Percentiles rank a stretch among this genome's conserved stretches.
These are phyloP conservation scores for Xanthorhoe spadicearia DNA, from an alignment of 2,888 invertebrate genomes.

Conservation along the genomic window DNA sequence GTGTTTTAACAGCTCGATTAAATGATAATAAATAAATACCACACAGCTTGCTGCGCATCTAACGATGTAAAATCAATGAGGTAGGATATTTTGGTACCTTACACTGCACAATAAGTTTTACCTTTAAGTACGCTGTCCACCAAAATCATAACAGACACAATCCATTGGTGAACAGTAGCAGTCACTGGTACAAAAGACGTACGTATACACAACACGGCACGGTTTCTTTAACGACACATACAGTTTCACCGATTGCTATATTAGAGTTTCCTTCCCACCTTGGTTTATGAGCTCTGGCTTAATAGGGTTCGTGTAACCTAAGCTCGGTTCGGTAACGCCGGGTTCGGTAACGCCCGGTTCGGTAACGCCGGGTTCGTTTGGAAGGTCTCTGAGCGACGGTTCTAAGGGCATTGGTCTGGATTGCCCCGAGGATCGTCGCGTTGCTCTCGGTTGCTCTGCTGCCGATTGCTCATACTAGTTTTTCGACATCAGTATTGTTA, in stretches of 20 bases:
- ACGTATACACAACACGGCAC: conserved; percentile 44
- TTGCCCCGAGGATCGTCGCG: conserved; percentile 70
- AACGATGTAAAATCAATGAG: no score
- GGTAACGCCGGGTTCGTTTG: conserved; percentile 16
- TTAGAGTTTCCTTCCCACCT: conserved; percentile 82
- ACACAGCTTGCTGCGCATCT: no score
- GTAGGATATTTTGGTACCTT: neutral
- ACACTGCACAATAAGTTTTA: conserved; percentile 25
- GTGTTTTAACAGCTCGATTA: no score
- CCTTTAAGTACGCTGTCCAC: conserved; percentile 8
- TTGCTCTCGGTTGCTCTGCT: conserved; percentile 57
- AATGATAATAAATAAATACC: no score
- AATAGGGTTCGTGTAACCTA: conserved; percentile 7
- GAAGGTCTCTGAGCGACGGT: conserved; percentile 30
- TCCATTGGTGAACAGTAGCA: conserved; percentile 12
- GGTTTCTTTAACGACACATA: conserved; percentile 40
- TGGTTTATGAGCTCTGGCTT: conserved; percentile 59
- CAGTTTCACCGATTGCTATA: conserved; percentile 62
- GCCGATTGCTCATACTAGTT: conserved; percentile 85
- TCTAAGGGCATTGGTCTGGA: conserved; percentile 40
- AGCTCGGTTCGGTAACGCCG: conserved; percentile 8
- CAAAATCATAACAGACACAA: neutral
- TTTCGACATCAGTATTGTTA: conserved; percentile 93
- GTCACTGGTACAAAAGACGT: conserved; percentile 37
- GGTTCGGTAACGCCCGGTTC: conserved; percentile 11